Conservation (phyloP, 2,113 vertebrate species). For the Ramphastos sulfuratus region DNA sequence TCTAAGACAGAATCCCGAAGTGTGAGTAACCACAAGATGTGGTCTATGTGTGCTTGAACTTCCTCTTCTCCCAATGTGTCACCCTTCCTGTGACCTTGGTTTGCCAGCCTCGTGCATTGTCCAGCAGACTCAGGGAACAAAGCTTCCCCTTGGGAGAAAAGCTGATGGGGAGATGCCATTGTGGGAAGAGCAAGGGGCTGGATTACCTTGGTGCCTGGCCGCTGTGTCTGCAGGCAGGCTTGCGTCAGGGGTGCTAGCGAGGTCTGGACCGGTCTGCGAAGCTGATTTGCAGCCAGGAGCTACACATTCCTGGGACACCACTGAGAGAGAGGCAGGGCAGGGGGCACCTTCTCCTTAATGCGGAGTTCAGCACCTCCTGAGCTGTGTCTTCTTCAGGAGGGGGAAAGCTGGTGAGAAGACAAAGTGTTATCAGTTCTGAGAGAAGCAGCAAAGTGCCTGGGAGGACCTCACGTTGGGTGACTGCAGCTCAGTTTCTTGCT, state of each 20-base stretch:
- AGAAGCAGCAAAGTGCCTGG: slow-evolving; percentile 2
- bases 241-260: fast-evolving
- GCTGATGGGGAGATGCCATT: neutral
- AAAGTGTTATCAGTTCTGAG: neutral
- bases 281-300: neutral
- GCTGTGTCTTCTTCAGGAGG: neutral
- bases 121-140: fast-evolving
- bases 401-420: neutral
- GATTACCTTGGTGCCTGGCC: fast-evolving
- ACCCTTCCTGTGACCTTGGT: fast-evolving
- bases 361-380: neutral
- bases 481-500: slow-evolving; percentile 47
- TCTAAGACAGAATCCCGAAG: fast-evolving
- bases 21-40: fast-evolving
- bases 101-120: fast-evolving
- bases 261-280: fast-evolving
- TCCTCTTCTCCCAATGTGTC: neutral
- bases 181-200: neutral
- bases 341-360: neutral
- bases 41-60: neutral
- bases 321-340: neutral
- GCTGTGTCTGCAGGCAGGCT: neutral
- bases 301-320: fast-evolving
- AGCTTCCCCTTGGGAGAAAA: neutral
- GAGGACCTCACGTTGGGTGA: neutral